Conservation (phyloP, 2,113 vertebrate species). For the Triplophysa siluroides region DNA sequence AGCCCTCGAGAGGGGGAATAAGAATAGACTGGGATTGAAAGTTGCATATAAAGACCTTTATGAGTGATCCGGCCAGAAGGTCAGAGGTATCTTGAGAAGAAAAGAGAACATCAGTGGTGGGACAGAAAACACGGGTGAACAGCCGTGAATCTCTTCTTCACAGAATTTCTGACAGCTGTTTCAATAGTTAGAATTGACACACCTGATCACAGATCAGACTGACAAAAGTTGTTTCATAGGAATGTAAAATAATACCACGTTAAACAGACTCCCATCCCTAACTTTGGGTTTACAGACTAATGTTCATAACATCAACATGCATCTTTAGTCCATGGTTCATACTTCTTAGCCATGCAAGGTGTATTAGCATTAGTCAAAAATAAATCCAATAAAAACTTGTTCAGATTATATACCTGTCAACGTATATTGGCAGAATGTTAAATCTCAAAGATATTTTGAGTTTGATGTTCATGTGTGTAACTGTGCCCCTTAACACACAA, state of each 20-base stretch:
- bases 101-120: background rate
- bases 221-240: no score
- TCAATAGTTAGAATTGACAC: background rate
- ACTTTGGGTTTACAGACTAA: no score
- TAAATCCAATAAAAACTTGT: no score
- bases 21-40: conserved; percentile 24
- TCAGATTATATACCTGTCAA: no score
- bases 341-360: background rate
- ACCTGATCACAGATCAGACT: background rate
- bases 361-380: background rate
- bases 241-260: no score
- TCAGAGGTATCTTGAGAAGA: conserved; percentile 25
- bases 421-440: background rate
- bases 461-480: conserved; percentile 5
- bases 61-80: conserved; percentile 18
- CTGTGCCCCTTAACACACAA: background rate
- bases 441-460: conserved; percentile 1
- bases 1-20: background rate
- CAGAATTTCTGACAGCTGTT: no score
- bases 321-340: no score
- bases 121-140: background rate
- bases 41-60: conserved; percentile 26
- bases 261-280: no score
- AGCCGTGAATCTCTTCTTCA: background rate
- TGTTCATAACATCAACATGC: no score